phyloP scores from a whole-genome alignment of 2,113 vertebrate genomes.

The Anarrhichthys ocellatus region DNA sequence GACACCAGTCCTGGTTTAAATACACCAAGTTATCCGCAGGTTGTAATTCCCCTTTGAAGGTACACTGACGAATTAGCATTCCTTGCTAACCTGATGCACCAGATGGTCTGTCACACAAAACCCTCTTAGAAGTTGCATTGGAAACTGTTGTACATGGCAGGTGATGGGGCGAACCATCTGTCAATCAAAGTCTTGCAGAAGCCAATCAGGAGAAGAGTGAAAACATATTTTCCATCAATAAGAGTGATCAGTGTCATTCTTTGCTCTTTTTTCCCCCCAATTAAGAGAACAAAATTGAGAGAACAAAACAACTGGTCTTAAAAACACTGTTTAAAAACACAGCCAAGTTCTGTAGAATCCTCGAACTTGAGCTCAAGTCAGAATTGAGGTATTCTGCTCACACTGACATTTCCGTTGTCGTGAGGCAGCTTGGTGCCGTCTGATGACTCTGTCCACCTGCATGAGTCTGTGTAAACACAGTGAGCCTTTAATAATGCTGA shows the following conservation, averaged over 20 bases:
- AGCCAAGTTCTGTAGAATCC: neutral
- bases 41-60: neutral
- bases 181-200: too few relatives aligned
- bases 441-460: neutral
- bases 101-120: neutral
- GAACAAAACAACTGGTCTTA: neutral
- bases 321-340: neutral
- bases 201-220: neutral
- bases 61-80: neutral
- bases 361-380: neutral
- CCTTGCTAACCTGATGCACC: neutral
- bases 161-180: too few relatives aligned
- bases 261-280: neutral
- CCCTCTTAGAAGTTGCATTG: neutral
- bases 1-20: neutral
- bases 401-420: neutral
- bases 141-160: neutral
- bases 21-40: neutral
- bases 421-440: neutral
- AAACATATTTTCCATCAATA: neutral
- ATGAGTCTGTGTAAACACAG: constrained; percentile 1
- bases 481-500: neutral
- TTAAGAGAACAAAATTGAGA: neutral
- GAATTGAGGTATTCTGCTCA: constrained; percentile 1
- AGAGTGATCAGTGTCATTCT: neutral